phyloP scores from a whole-genome alignment of 2,113 vertebrate genomes.

The Naja naja region DNA sequence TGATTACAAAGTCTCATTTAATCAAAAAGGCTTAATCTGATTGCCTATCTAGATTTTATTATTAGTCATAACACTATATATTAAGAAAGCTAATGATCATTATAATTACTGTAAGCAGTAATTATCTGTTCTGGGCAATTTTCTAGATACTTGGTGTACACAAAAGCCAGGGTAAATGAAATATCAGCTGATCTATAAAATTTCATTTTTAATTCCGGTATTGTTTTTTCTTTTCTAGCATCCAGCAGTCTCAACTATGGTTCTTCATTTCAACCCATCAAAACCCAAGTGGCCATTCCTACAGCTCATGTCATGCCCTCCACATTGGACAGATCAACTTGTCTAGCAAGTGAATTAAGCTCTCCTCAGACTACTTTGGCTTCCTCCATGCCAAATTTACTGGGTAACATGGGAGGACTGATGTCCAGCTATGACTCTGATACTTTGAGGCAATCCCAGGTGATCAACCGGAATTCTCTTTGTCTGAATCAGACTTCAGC shows the following conservation, averaged over 20 bases:
- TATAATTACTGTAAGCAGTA: conserved; percentile 19
- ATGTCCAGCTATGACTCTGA: conserved; percentile 53
- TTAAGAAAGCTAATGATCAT: background rate
- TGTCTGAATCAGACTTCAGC: conserved; percentile 73
- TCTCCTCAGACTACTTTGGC: conserved; percentile 70
- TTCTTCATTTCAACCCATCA: conserved; percentile 91
- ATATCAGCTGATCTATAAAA: rapidly evolving
- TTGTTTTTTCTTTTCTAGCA: conserved; percentile 72
- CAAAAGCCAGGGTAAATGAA: background rate
- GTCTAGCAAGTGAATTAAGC: conserved; percentile 62
- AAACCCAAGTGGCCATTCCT: conserved; percentile 89
- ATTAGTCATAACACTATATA: conserved; percentile 22
- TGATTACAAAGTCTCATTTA: background rate
- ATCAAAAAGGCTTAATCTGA: background rate
- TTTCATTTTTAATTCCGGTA: background rate
- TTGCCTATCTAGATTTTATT: background rate
- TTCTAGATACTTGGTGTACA: background rate
- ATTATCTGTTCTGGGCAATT: background rate
- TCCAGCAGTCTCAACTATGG: conserved; percentile 83
- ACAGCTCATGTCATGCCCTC: conserved; percentile 98
- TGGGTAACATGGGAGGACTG: conserved; percentile 52
- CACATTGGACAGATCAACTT: conserved; percentile 79
- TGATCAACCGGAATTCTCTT: conserved; percentile 70
- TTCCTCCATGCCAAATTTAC: conserved; percentile 59
- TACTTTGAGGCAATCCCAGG: conserved; percentile 47